Evolutionary conservation across 2,113 vertebrate species (phyloP).

Genomic region (human (Homo sapiens)): GRCh38 chr12:60995501-60996000

Average conservation of each 20-base stretch:
- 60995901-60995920: background rate
- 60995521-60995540: rapidly evolving
- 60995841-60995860: background rate
- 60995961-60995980: background rate
- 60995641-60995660: background rate
- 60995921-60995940: background rate
- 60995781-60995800: background rate
- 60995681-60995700: background rate
- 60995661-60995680: background rate
- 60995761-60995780: background rate
- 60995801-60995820: background rate
- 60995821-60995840: background rate
- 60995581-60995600: background rate
- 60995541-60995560: background rate
- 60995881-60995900: background rate
- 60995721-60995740: background rate
- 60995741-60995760: background rate
- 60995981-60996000: background rate
- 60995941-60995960: background rate
- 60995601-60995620: background rate
- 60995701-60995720: background rate
- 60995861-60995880: slow-evolving; percentile 8
- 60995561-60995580: background rate
- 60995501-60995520: background rate
- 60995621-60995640: background rate